Evolutionary conservation across 2,797 vertebrate species (phyloP).

Genomic region (Hydrolagus colliei): DNA sequence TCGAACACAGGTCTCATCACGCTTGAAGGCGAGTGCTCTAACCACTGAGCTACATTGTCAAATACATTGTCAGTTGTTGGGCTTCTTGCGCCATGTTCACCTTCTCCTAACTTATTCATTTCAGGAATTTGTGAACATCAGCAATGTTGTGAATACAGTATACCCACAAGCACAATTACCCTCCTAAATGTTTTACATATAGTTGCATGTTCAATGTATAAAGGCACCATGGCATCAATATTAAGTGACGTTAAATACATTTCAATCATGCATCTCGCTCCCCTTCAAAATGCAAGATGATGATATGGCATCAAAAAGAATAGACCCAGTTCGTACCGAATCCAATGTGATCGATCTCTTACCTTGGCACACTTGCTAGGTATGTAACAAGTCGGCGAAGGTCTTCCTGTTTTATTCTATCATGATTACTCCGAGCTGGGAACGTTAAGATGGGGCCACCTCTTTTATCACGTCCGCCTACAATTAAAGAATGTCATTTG

Average conservation of each 20-base stretch:
- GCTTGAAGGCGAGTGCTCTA: no score
- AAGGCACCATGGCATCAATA: no score
- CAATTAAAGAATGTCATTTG: constrained; percentile 13
- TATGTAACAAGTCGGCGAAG: constrained; percentile 90
- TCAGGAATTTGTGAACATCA: no score
- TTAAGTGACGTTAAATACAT: background rate
- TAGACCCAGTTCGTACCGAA: background rate
- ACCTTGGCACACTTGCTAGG: constrained; percentile 96
- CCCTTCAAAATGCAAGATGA: background rate
- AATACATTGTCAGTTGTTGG: no score
- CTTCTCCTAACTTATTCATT: no score
- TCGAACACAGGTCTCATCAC: no score
- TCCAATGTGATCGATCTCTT: constrained; percentile 40
- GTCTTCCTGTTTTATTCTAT: constrained; percentile 98
- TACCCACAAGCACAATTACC: no score
- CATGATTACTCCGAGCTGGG: constrained; percentile 92
- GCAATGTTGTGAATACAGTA: no score
- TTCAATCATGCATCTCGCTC: background rate
- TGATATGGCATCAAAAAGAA: background rate
- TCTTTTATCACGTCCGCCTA: constrained; percentile 94
- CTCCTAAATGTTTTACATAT: no score
- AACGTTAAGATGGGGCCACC: constrained; percentile 95
- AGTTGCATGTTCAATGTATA: no score
- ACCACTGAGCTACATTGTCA: no score
- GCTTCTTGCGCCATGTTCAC: no score